Evolutionary conservation across 2,888 invertebrate species (phyloP), one percentile per base, ranked within the genome.

Genomic region (Oxyteleia sp.): DNA sequence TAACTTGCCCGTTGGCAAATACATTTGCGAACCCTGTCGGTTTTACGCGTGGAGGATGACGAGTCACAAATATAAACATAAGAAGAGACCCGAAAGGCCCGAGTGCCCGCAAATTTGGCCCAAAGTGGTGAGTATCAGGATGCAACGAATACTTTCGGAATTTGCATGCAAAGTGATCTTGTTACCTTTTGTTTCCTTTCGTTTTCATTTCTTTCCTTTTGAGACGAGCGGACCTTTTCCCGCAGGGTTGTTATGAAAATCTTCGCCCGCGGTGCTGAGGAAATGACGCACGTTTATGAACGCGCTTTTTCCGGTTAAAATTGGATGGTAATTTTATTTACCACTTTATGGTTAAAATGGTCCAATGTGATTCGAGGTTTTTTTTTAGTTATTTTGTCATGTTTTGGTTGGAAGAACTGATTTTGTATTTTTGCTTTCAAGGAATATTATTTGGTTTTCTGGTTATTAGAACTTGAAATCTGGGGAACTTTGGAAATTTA

Each of bases 11-110:
- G 78, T 83, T 63, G 83, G 83, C 74, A 83, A 83, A 76, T 83
- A 79, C 83, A 84, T 84, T 84, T 84, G 83, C 83, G 83, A 84
- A 80, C 83, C 83, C 71, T 80, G 83, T 80, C 83, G 83, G 63
- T 84, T 84, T 84, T 84, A 84, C 74, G 83, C 83, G 83, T 80
- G 83, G 83, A 80, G 83, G 83, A 84, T 84, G 75, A 84, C 83
- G 75, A 84, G 83, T 84, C 83, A 84, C 79, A 84, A 84, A 84
- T 79, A 84, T 84, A 80, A 75, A 71, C 75, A 80, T 72, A 83
- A 83, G 75, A 79, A 69, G 79, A 83, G 83, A 79, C 74, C 79
- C 71, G 83, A 83, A 23, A 79, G 74, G 75, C 66, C 69, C 35
- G 79, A 71, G 55, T 79, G 51, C 78, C 83, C 83, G 51, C 74